Evolutionary conservation across 2,113 vertebrate species (phyloP).

Genomic region (Acrocephalus kingi): DNA sequence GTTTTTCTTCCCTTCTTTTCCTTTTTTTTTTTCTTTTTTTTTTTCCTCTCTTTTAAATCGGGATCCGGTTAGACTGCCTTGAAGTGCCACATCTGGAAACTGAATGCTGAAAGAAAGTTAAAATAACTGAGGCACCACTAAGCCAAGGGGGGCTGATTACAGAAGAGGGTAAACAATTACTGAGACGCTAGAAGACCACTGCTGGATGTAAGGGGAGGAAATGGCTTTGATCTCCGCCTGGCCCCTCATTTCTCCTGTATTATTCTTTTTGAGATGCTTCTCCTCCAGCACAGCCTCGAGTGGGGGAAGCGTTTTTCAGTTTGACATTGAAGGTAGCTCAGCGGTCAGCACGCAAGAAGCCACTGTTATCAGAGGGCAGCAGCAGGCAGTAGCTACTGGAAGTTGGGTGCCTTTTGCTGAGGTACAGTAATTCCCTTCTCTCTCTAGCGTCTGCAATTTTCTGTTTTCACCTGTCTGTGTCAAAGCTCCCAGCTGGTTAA

Average conservation of each 20-base stretch:
- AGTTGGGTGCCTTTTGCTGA: conserved; percentile 65
- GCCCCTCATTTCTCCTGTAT: conserved; percentile 57
- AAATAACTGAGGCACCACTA: conserved; percentile 63
- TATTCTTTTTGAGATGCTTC: conserved; percentile 68
- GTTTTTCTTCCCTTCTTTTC: not conserved
- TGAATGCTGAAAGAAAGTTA: conserved; percentile 61
- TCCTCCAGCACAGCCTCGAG: conserved; percentile 56
- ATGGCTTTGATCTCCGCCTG: conserved; percentile 74
- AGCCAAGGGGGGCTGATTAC: conserved; percentile 50
- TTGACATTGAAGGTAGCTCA: conserved; percentile 79
- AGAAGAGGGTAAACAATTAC: conserved; percentile 53
- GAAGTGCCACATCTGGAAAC: conserved; percentile 73
- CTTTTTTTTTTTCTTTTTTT: not conserved
- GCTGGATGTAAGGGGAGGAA: conserved; percentile 66
- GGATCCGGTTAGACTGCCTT: conserved; percentile 53
- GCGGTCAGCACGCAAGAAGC: conserved; percentile 69
- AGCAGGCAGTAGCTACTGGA: conserved; percentile 61
- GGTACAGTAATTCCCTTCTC: conserved; percentile 71
- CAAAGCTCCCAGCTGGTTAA: conserved; percentile 20
- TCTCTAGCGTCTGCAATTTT: conserved; percentile 43
- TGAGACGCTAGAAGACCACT: conserved; percentile 39
- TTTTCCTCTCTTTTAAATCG: not conserved
- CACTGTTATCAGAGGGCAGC: conserved; percentile 64
- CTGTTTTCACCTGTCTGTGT: conserved; percentile 23
- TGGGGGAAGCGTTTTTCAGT: conserved; percentile 60